Evolutionary conservation across 2,888 invertebrate species (phyloP).

Genomic region (Drosophila bunnanda): DNA sequence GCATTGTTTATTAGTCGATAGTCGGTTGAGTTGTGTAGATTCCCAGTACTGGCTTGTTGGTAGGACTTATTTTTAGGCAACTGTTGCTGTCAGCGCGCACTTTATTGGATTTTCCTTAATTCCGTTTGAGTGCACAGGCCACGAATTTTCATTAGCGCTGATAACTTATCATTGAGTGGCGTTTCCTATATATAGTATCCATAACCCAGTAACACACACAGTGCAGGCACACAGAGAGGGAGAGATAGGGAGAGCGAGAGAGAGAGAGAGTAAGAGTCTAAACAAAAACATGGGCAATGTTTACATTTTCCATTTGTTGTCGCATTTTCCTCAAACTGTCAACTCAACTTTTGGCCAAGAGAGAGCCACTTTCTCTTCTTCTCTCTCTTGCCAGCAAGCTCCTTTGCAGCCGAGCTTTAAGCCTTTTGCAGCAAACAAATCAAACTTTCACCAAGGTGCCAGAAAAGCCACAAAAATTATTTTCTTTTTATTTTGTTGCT

Average conservation of each 20-base stretch:
- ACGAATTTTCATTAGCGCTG: conserved; percentile 57
- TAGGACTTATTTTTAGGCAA: conserved; percentile 1
- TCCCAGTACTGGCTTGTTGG: background rate
- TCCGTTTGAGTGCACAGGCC: conserved; percentile 54
- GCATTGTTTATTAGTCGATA: conserved; percentile 43
- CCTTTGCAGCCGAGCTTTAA: conserved; percentile 62
- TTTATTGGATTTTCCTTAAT: conserved; percentile 65
- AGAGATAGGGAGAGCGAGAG: conserved; percentile 29
- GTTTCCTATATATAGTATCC: conserved; percentile 40
- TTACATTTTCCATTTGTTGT: conserved; percentile 75
- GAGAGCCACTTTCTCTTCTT: conserved; percentile 21
- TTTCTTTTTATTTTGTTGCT: conserved; percentile 14
- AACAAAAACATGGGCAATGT: conserved; percentile 76
- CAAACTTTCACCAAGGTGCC: conserved; percentile 52
- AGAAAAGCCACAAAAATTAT: conserved; percentile 47
- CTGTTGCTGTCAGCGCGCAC: conserved; percentile 18
- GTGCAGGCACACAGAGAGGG: conserved; percentile 28
- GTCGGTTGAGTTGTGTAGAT: conserved; percentile 46
- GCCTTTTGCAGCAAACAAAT: conserved; percentile 61
- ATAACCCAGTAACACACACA: conserved; percentile 47
- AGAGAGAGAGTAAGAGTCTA: conserved; percentile 55
- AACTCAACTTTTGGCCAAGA: conserved; percentile 60
- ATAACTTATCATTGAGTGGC: conserved; percentile 66
- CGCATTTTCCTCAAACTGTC: conserved; percentile 62
- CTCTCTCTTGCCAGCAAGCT: conserved; percentile 23